Percentiles rank a stretch among this genome's conserved stretches.
Evolutionary conservation across 2,797 vertebrate species (phyloP).

Genomic region (Jordanella pulchra): DNA sequence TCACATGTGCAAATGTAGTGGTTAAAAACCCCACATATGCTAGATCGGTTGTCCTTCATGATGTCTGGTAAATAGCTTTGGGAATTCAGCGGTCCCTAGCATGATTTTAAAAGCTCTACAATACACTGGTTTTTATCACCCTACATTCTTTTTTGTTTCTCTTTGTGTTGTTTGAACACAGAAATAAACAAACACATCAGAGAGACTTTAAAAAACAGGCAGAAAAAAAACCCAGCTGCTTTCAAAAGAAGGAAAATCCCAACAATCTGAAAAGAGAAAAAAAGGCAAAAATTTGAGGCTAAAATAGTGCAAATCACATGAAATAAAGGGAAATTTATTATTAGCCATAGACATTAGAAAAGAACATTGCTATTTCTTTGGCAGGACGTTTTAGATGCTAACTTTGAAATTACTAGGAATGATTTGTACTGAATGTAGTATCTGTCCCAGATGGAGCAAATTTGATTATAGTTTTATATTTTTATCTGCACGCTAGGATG

Average conservation of each 20-base stretch:
- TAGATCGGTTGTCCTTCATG: slow-evolving; percentile 35
- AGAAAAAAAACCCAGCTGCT: slow-evolving; percentile 27
- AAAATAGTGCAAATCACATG: background rate
- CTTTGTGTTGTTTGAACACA: slow-evolving; percentile 5
- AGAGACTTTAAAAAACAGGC: slow-evolving; percentile 10
- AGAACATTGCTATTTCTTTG: background rate
- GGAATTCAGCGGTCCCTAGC: slow-evolving; percentile 22
- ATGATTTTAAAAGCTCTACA: background rate
- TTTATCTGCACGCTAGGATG: too few species aligned
- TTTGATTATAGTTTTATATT: background rate
- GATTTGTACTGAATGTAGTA: background rate
- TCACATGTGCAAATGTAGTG: slow-evolving; percentile 41
- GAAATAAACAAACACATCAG: slow-evolving; percentile 21
- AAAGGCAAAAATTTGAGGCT: background rate
- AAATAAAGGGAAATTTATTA: background rate
- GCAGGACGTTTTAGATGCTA: background rate
- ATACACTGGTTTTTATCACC: background rate
- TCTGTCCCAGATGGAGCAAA: background rate
- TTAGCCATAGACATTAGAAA: background rate
- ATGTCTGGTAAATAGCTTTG: slow-evolving; percentile 48
- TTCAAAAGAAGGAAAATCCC: slow-evolving; percentile 3
- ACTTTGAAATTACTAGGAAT: background rate
- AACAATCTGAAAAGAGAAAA: slow-evolving; percentile 17
- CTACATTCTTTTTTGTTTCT: slow-evolving; percentile 7
- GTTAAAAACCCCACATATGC: slow-evolving; percentile 11